phyloP scores from a whole-genome alignment of 2,113 vertebrate species.

The Camelus bactrianus region DNA sequence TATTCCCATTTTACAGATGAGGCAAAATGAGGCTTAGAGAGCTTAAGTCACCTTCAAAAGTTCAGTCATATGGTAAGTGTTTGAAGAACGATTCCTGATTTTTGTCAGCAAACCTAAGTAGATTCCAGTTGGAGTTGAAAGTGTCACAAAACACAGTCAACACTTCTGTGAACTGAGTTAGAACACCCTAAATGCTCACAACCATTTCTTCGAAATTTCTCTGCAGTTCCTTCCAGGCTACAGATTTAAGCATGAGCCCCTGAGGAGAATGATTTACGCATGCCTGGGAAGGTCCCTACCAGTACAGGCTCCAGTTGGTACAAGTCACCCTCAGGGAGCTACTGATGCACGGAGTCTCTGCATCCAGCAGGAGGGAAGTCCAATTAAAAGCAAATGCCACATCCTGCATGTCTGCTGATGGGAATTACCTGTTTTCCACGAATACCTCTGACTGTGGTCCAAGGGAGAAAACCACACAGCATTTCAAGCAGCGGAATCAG shows the following conservation, averaged over 20 bases:
- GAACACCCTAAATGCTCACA: slow-evolving; percentile 42
- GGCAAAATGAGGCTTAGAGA: neutral
- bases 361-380: neutral
- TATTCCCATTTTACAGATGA: slow-evolving; percentile 47
- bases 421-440: slow-evolving; percentile 50
- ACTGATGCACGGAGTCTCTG: neutral
- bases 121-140: neutral
- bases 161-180: neutral
- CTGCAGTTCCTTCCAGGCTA: slow-evolving; percentile 8
- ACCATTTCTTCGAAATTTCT: slow-evolving; percentile 57
- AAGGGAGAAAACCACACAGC: slow-evolving; percentile 60
- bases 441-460: slow-evolving; percentile 56
- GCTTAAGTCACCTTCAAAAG: neutral
- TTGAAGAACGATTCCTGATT: neutral
- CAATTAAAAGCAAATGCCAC: slow-evolving; percentile 53
- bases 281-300: neutral
- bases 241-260: neutral
- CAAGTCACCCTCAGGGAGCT: neutral
- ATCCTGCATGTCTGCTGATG: slow-evolving; percentile 54
- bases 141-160: slow-evolving; percentile 9
- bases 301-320: neutral
- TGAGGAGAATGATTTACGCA: neutral
- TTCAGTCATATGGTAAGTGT: neutral
- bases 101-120: neutral
- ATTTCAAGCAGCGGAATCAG: slow-evolving; percentile 58